Percentiles rank a stretch among this genome's conserved stretches.
Evolutionary conservation across 1,140 invertebrate genomes (phyloP).

Genomic region (Pseudomyrmex pallidus): DNA sequence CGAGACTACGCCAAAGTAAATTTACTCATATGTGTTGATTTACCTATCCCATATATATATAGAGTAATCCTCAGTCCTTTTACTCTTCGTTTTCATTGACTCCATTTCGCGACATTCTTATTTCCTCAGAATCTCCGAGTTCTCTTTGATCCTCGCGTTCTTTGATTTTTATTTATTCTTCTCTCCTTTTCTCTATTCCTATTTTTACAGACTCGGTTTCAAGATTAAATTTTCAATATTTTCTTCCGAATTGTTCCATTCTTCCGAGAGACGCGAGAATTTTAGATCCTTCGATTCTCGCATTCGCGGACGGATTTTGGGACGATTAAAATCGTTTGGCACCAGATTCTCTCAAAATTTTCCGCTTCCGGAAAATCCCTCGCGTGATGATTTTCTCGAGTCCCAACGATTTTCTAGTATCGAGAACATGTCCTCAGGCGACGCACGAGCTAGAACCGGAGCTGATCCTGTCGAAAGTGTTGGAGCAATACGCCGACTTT

Average conservation of each 20-base stretch:
- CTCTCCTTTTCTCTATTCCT: neutral
- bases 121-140: neutral
- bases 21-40: constrained; percentile 23
- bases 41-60: neutral
- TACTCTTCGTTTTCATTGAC: neutral
- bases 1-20: constrained; percentile 89
- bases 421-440: constrained; percentile 70
- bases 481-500: constrained; percentile 85
- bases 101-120: constrained; percentile 6
- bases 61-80: constrained; percentile 27
- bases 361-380: neutral
- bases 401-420: neutral
- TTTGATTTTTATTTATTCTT: neutral
- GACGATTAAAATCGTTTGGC: neutral
- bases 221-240: neutral
- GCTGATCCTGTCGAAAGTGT: constrained; percentile 87
- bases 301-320: neutral
- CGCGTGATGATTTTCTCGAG: constrained; percentile 8
- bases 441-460: constrained; percentile 86
- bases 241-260: neutral
- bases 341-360: no score
- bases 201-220: neutral
- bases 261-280: neutral
- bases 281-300: neutral
- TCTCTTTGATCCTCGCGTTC: neutral